Percentiles rank a stretch among this genome's conserved stretches.
These are phyloP conservation scores for Euspilapteryx auroguttella DNA, from an alignment of 2,888 invertebrate species.

Conservation along the genomic window DNA sequence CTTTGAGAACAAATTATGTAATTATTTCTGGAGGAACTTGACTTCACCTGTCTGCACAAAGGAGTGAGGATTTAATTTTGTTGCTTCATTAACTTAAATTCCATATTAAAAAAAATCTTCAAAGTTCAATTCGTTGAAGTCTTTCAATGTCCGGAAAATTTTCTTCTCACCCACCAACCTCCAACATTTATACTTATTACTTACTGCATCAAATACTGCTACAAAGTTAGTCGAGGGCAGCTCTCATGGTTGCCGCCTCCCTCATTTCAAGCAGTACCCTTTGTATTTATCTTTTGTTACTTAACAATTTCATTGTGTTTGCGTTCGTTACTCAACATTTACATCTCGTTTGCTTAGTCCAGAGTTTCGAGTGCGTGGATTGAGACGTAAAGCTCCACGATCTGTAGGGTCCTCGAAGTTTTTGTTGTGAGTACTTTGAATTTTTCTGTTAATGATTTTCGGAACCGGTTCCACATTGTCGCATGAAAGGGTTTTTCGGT, in stretches of 20 bases:
- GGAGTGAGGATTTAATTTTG: no score
- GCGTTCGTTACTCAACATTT: conserved; percentile 24
- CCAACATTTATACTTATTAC: no score
- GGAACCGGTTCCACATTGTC: not conserved
- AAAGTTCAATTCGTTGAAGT: no score
- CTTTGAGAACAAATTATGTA: no score
- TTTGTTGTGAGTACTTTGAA: conserved; percentile 26
- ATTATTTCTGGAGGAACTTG: no score
- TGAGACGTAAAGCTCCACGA: conserved; percentile 25
- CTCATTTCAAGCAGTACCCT: conserved; percentile 13
- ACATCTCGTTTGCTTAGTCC: conserved; percentile 19
- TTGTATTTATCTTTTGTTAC: conserved; percentile 27
- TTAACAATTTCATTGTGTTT: conserved; percentile 31
- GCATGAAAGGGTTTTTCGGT: no score
- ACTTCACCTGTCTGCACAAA: no score
- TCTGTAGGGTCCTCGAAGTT: conserved; percentile 26
- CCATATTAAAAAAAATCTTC: no score
- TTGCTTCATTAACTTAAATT: no score
- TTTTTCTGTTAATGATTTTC: conserved; percentile 18
- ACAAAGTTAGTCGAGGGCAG: conserved; percentile 9
- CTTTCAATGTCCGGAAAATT: no score
- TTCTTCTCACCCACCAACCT: no score
- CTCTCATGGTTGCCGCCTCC: conserved; percentile 14
- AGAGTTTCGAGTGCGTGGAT: conserved; percentile 21
- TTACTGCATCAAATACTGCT: no score